phyloP scores from a whole-genome alignment of 2,888 invertebrate genomes.

The Microplitis manilae region DNA sequence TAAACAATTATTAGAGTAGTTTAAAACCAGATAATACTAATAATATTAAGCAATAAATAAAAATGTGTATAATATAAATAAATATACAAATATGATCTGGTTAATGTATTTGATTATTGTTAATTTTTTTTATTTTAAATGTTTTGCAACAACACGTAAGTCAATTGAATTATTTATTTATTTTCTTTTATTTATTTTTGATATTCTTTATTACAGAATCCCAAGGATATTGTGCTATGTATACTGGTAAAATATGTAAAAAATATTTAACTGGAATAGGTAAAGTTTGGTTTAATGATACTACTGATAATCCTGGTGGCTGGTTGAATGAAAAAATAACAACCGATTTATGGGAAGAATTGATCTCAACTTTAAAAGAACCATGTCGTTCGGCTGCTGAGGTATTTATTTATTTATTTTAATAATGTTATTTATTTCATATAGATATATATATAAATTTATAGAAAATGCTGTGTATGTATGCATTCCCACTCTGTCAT shows the following conservation, averaged over 20 bases:
- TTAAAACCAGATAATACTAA: too few relatives aligned
- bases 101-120: neutral
- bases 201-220: conserved; percentile 43
- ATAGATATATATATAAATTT: conserved; percentile 33
- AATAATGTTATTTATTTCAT: conserved; percentile 23
- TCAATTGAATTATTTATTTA: conserved; percentile 9
- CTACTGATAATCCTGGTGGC: conserved; percentile 78
- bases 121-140: neutral
- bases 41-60: neutral
- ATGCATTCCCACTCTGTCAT: conserved; percentile 92
- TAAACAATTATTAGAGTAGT: too few relatives aligned
- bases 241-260: conserved; percentile 88
- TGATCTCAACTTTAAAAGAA: conserved; percentile 84
- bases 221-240: conserved; percentile 86
- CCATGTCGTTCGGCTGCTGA: conserved; percentile 91
- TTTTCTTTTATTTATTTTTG: neutral
- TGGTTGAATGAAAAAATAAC: conserved; percentile 90
- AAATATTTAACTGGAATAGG: conserved; percentile 78
- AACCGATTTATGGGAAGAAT: conserved; percentile 87
- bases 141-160: conserved; percentile 12
- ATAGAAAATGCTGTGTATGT: conserved; percentile 88
- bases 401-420: conserved; percentile 68
- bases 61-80: neutral
- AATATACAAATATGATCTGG: neutral
- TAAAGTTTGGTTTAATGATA: conserved; percentile 83